Evolutionary conservation across 92 coral and sea anemone genomes (phyloP), one percentile per base, ranked within the genome.

Genomic region (Paragorgia papillata): DNA sequence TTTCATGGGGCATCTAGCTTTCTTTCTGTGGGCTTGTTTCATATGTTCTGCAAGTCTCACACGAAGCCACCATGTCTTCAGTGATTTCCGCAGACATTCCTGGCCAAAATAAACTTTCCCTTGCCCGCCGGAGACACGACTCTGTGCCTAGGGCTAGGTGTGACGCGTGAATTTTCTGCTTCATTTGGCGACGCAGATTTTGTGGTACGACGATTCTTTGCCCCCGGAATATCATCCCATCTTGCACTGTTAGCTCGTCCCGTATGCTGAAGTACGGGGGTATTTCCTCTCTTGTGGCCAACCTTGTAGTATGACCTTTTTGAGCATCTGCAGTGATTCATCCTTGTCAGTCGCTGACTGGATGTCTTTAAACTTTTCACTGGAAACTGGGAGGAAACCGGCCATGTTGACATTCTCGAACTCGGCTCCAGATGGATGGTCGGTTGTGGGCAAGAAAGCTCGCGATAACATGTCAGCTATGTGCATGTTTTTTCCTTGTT

Each of bases 271-370:
- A 70, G 35, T 70, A 70, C 17, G 12, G 41, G 77, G 58, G n/a
- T 70, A 33, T 22, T 54, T 24, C 28, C 77, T 34, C 41, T 70
- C 77, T 41, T 44, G 22, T 24, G 77, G 77, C 77, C 62, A 70
- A 9, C 77, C 77, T 17, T 70, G 37, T 29, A 69, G 37, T 32
- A 80, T 69, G 28, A 34, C 40, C 18, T 35, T 31, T 56, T 76
- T 62, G 30, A 76, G 78, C 18, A 51, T 35, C 10, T 63, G n/a
- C 32, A 76, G 75, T 20, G 30, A 24, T 37, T 53, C 46, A 41
- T 76, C 82, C 22, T 9, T 49, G 39, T 33, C 59, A 5, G 82
- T 76, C 15, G 82, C 82, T 61, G 63, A 57, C 57, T 48, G 40
- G 3, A 70, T 70, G 20, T 49, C 77, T 41, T 28, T 76, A 77